These are phyloP conservation scores for Ceuthmochares aereus DNA, from an alignment of 2,113 vertebrate genomes.

Conservation along the genomic window DNA sequence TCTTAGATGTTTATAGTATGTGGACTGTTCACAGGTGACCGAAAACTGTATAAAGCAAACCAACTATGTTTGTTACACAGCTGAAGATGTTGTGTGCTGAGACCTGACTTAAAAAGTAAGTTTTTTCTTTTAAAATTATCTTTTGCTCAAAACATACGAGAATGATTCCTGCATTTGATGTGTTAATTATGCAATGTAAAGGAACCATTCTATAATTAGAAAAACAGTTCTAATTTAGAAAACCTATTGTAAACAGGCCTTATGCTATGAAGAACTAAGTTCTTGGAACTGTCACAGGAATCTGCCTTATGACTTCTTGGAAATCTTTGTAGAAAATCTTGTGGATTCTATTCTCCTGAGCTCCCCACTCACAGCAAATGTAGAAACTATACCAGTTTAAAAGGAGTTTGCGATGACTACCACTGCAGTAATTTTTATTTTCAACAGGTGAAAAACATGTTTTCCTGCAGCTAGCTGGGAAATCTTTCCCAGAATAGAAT, in stretches of 20 bases:
- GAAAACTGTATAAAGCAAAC: not conserved
- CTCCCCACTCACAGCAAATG: not conserved
- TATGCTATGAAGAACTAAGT: rapidly evolving
- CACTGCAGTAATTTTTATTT: not conserved
- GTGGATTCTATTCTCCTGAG: not conserved
- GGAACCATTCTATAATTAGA: not conserved
- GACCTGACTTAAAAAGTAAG: not conserved
- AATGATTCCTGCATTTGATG: not conserved
- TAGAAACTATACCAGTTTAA: not conserved
- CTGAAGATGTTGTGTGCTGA: not conserved
- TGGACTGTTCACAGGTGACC: not conserved
- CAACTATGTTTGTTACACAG: not conserved
- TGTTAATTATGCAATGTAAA: not conserved
- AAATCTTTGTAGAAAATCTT: not conserved
- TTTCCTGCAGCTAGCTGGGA: not conserved
- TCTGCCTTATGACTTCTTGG: not conserved
- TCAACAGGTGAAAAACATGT: not conserved
- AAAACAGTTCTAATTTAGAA: not conserved
- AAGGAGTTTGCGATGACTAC: not conserved
- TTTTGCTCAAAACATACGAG: not conserved
- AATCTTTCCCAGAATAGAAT: not conserved
- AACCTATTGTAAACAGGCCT: not conserved
- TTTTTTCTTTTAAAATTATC: not conserved
- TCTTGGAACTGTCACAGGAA: not conserved
- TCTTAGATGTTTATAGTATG: not conserved